Percentiles rank a stretch among this genome's conserved stretches.
Conservation (phyloP, 2,113 vertebrate species). For the Alethe diademata region DNA sequence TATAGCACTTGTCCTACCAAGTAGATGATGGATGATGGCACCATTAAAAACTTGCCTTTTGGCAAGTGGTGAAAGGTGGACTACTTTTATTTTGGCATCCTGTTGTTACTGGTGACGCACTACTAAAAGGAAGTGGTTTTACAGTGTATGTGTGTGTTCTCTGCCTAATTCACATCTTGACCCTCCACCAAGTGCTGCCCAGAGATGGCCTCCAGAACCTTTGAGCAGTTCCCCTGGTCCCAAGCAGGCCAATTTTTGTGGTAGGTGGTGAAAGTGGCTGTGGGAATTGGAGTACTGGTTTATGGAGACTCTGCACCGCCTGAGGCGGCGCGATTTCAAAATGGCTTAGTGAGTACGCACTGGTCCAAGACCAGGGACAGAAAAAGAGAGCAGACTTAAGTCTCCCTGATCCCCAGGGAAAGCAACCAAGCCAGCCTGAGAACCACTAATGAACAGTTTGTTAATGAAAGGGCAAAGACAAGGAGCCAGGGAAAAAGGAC, state of each 20-base stretch:
- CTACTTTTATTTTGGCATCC: constrained; percentile 1
- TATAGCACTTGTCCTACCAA: background rate
- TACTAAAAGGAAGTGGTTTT: constrained; percentile 21
- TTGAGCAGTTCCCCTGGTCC: background rate
- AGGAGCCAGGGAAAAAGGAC: background rate
- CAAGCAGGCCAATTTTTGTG: background rate
- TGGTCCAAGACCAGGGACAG: background rate
- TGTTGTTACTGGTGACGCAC: background rate
- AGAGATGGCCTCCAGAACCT: background rate
- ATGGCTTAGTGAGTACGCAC: background rate
- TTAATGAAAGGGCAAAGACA: constrained; percentile 23
- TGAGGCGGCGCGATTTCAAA: background rate
- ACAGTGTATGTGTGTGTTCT: background rate
- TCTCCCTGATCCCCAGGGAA: background rate
- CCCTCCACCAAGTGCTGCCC: background rate
- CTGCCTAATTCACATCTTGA: background rate
- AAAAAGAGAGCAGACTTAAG: background rate
- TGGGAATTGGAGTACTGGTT: background rate
- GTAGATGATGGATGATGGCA: background rate
- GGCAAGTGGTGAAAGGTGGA: background rate
- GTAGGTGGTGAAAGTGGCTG: background rate
- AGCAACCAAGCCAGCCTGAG: background rate
- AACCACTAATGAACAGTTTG: constrained; percentile 32
- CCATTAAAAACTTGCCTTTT: background rate
- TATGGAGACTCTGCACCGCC: background rate